Conservation (phyloP, 37 sponge, comb jelly and placozoan genomes). For the Axinella damicornis region DNA sequence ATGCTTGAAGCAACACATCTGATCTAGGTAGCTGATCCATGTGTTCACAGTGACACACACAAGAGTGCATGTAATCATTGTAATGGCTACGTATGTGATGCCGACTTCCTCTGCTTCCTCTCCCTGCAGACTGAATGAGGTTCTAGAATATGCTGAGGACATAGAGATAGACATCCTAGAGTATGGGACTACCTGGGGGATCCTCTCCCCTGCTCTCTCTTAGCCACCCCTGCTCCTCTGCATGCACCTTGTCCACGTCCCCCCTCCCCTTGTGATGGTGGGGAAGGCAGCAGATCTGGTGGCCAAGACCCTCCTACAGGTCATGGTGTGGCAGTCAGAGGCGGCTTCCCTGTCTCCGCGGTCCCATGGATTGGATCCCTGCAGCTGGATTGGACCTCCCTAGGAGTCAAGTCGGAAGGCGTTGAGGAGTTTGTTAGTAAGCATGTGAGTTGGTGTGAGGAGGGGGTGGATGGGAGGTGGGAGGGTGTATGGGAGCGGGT, state of each 20-base stretch:
- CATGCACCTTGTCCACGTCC: not conserved
- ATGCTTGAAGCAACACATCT: not conserved
- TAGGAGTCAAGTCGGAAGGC: slow-evolving; percentile 36
- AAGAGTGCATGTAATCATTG: not conserved
- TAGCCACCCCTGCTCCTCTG: slow-evolving; percentile 5
- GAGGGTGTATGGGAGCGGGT: not conserved
- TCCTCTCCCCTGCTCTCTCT: slow-evolving; percentile 35
- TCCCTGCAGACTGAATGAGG: slow-evolving; percentile 12
- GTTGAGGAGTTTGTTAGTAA: slow-evolving; percentile 25
- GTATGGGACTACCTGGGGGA: slow-evolving; percentile 74
- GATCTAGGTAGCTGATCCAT: not conserved
- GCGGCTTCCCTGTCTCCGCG: not conserved
- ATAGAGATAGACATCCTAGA: slow-evolving; percentile 75
- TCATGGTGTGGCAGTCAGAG: not conserved
- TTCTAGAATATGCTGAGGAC: slow-evolving; percentile 81
- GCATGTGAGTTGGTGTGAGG: slow-evolving; percentile 2
- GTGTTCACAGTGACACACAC: not conserved
- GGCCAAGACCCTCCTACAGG: slow-evolving; percentile 31
- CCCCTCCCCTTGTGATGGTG: slow-evolving; percentile 11
- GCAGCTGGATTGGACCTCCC: not conserved
- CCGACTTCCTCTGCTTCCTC: not conserved
- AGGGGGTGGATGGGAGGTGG: too few species aligned
- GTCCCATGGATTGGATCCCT: too few species aligned
- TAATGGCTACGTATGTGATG: not conserved
- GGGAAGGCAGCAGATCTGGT: slow-evolving; percentile 43